These are phyloP conservation scores for Myopa testacea DNA, from an alignment of 2,888 invertebrate species.

Conservation along the genomic window DNA sequence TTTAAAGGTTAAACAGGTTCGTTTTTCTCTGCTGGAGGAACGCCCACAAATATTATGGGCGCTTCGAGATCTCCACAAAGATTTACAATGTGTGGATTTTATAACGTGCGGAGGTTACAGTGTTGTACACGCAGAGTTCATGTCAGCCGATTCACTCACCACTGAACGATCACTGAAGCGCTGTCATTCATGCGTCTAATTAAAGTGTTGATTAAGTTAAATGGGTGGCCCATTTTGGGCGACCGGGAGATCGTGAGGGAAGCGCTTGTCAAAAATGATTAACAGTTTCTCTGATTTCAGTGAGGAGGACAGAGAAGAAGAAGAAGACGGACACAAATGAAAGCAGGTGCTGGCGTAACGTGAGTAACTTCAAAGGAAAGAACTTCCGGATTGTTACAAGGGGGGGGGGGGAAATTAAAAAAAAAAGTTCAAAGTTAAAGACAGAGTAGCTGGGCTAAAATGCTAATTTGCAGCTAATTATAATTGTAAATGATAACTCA, in stretches of 20 bases:
- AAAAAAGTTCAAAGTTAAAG: no score
- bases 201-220: conserved; percentile 51
- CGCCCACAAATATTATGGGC: neutral
- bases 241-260: neutral
- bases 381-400: no score
- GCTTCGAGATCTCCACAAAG: neutral
- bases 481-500: no score
- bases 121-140: neutral
- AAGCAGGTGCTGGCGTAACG: conserved; percentile 12
- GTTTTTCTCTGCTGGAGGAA: neutral
- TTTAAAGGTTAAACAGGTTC: no score
- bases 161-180: conserved; percentile 46
- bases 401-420: no score
- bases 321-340: neutral
- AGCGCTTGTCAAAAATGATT: conserved; percentile 3
- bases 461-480: no score
- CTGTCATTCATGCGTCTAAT: conserved; percentile 58
- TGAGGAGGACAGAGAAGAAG: conserved; percentile 13
- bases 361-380: no score
- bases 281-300: neutral
- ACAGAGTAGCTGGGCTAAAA: no score
- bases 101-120: neutral
- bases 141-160: neutral
- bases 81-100: conserved; percentile 5
- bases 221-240: neutral